These are phyloP conservation scores for Rhabdomys pumilio DNA, from an alignment of 2,797 vertebrate species.

Conservation along the genomic window DNA sequence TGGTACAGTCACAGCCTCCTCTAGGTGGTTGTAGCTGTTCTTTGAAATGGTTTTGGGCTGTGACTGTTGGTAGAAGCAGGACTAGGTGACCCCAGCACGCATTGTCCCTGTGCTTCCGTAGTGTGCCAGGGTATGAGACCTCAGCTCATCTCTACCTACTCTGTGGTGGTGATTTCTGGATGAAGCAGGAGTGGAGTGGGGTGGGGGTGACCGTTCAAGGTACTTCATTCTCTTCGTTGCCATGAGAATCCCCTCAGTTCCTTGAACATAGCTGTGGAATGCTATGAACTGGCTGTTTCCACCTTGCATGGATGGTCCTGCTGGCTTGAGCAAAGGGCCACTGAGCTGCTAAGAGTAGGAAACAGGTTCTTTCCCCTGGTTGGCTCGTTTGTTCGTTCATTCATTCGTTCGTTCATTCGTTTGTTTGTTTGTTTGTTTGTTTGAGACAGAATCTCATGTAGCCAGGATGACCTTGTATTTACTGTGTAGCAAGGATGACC, in stretches of 20 bases:
- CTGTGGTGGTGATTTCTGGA: not conserved
- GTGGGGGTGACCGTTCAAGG: not conserved
- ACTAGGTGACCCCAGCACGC: not conserved
- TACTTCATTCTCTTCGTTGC: not conserved
- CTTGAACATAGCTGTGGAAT: not conserved
- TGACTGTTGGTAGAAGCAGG: not conserved
- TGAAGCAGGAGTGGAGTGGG: no score
- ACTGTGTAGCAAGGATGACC: not conserved
- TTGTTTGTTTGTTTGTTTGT: no score
- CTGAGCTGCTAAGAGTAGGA: not conserved
- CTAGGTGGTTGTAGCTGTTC: not conserved
- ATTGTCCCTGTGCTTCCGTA: not conserved
- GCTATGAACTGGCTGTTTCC: not conserved
- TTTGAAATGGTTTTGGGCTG: not conserved
- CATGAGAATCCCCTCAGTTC: not conserved
- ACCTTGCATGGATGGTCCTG: accelerated
- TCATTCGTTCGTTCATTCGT: no score
- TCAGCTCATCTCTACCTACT: not conserved
- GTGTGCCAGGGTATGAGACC: no score
- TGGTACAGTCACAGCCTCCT: not conserved
- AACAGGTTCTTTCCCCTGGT: no score
- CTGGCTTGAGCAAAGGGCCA: not conserved
- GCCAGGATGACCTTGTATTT: not conserved
- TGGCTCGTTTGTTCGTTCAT: no score
- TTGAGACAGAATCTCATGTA: no score